Percentiles rank a stretch among this genome's conserved stretches.
Evolutionary conservation across 2,888 invertebrate species (phyloP).

Genomic region (Phyllotreta cruciferae): DNA sequence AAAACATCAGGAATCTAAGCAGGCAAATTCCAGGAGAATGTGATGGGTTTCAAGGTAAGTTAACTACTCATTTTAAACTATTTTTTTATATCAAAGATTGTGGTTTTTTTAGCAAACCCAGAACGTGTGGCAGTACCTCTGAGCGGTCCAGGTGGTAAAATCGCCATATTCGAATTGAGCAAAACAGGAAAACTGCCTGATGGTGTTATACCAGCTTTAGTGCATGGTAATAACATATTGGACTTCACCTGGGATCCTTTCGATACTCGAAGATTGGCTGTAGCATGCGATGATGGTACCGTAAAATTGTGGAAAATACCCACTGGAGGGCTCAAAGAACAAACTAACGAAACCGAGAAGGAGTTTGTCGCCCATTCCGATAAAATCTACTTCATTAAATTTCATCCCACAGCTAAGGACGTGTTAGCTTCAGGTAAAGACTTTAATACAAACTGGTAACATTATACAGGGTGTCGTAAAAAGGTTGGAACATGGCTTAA

Average conservation of each 20-base stretch:
- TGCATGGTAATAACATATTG: constrained; percentile 87
- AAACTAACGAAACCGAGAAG: constrained; percentile 77
- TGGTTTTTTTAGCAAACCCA: constrained; percentile 71
- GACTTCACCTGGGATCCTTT: constrained; percentile 97
- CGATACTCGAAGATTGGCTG: constrained; percentile 72
- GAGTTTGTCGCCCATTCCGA: constrained; percentile 83
- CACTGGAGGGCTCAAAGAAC: constrained; percentile 69
- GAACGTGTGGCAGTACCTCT: constrained; percentile 89
- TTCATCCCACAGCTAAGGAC: constrained; percentile 87
- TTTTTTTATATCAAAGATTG: neutral
- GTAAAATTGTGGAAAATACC: constrained; percentile 57
- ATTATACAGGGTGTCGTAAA: no score
- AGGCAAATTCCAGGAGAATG: constrained; percentile 93
- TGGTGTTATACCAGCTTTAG: constrained; percentile 84
- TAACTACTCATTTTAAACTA: constrained; percentile 6
- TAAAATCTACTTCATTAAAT: constrained; percentile 90
- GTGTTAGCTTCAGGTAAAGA: constrained; percentile 79
- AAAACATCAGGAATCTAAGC: constrained; percentile 89
- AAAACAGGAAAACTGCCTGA: constrained; percentile 80
- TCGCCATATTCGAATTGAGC: constrained; percentile 84
- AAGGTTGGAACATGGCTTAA: no score
- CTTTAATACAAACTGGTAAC: no score
- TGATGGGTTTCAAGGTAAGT: constrained; percentile 86
- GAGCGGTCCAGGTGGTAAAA: constrained; percentile 88
- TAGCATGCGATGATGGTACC: constrained; percentile 87